phyloP scores from a whole-genome alignment of 2,888 invertebrate genomes.

The Belgica antarctica region DNA sequence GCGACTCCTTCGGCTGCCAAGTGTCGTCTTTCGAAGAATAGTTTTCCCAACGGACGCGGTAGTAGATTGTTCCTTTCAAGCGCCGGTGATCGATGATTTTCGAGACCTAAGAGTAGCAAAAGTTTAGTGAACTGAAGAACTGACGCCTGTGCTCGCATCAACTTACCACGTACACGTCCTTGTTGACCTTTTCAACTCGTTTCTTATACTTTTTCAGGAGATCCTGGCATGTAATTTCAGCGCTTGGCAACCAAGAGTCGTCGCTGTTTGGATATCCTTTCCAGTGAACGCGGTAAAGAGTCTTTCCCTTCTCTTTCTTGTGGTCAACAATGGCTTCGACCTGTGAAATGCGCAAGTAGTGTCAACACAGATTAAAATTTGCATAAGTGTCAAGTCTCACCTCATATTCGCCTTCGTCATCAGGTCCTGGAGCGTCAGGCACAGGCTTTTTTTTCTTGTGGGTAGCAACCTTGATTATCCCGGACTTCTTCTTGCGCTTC shows the following conservation, averaged over 20 bases:
- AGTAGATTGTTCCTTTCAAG: conserved; percentile 49
- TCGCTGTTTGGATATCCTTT: conserved; percentile 68
- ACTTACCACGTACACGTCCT: conserved; percentile 45
- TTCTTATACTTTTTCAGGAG: conserved; percentile 60
- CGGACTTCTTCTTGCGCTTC: background rate
- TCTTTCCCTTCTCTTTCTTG: conserved; percentile 65
- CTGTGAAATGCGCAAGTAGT: conserved; percentile 52
- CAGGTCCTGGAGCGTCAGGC: background rate
- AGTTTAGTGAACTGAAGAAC: too few species aligned
- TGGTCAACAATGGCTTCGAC: conserved; percentile 71
- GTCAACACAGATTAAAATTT: too few species aligned
- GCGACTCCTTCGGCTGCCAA: conserved; percentile 69
- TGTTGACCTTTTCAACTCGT: conserved; percentile 1
- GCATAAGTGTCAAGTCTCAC: background rate
- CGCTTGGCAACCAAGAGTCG: conserved; percentile 75
- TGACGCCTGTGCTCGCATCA: too few species aligned
- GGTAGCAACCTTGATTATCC: background rate
- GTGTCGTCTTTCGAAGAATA: conserved; percentile 68
- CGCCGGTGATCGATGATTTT: conserved; percentile 31
- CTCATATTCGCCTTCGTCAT: conserved; percentile 35
- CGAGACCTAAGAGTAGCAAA: too few species aligned
- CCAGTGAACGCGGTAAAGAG: conserved; percentile 73
- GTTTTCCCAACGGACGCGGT: conserved; percentile 75
- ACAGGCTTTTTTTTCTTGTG: background rate
- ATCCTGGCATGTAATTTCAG: conserved; percentile 68